These are phyloP conservation scores for Melanotus villosus DNA, from an alignment of 2,888 invertebrate genomes.

Conservation along the genomic window DNA sequence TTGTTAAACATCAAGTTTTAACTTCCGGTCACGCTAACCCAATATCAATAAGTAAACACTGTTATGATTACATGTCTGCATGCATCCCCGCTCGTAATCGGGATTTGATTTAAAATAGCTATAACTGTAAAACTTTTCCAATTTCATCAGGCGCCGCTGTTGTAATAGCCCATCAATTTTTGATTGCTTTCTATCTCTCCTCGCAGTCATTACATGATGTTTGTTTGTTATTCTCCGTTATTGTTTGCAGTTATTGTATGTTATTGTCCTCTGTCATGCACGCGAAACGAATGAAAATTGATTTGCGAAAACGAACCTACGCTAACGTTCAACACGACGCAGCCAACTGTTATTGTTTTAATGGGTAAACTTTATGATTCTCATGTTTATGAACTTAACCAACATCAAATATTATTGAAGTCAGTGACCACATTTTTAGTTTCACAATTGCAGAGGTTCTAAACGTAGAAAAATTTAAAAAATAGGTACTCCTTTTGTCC, in stretches of 20 bases:
- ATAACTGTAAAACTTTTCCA: constrained; percentile 66
- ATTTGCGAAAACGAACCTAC: background rate
- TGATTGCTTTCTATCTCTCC: constrained; percentile 57
- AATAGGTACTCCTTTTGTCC: no score
- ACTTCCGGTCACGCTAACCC: constrained; percentile 55
- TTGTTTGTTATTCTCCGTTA: constrained; percentile 38
- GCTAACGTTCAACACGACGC: no score
- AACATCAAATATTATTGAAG: no score
- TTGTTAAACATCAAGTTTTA: constrained; percentile 55
- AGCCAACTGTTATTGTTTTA: no score
- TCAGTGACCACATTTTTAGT: no score
- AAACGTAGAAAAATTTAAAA: no score
- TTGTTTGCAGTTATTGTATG: constrained; percentile 42
- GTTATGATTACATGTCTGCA: constrained; percentile 55
- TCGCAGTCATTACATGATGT: constrained; percentile 40
- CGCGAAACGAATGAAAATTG: background rate
- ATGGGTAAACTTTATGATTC: no score
- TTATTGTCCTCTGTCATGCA: constrained; percentile 43
- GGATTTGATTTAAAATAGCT: constrained; percentile 59
- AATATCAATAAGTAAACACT: constrained; percentile 52
- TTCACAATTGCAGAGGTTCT: no score
- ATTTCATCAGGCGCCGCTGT: constrained; percentile 61
- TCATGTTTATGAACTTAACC: no score
- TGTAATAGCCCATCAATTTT: constrained; percentile 62
- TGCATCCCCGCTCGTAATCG: constrained; percentile 52